Evolutionary conservation across 2,888 invertebrate genomes (phyloP).

Genomic region (Chydorus sphaericus): DNA sequence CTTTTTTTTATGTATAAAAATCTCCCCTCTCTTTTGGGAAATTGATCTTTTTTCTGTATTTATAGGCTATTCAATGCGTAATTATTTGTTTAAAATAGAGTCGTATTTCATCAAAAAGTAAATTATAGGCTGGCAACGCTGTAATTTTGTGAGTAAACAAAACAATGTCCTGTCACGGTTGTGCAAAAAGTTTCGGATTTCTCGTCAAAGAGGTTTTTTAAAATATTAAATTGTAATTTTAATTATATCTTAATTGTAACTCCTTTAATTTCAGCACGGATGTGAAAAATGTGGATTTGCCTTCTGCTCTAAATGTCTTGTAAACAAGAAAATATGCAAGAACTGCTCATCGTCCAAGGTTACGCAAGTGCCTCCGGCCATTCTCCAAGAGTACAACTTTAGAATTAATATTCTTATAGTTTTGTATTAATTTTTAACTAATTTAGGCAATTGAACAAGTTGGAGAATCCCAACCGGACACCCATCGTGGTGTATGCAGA

Average conservation of each 20-base stretch:
- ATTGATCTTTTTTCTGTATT: no score
- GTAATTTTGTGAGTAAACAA: background rate
- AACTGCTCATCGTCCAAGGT: background rate
- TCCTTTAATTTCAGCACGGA: conserved; percentile 45
- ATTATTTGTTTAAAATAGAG: no score
- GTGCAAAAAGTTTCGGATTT: conserved; percentile 4
- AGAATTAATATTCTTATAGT: background rate
- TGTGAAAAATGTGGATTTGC: conserved; percentile 72
- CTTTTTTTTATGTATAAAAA: no score
- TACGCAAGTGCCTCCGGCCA: background rate
- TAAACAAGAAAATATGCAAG: conserved; percentile 22
- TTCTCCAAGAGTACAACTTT: conserved; percentile 12
- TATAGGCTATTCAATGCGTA: no score
- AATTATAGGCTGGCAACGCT: background rate
- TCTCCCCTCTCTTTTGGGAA: no score
- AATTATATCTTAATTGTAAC: conserved; percentile 1
- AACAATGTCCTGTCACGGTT: conserved; percentile 7
- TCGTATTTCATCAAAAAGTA: background rate
- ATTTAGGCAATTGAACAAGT: conserved; percentile 34
- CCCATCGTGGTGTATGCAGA: conserved; percentile 37
- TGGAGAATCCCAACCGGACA: conserved; percentile 40
- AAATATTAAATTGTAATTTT: background rate
- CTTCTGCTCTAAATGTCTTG: conserved; percentile 66
- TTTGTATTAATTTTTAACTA: conserved; percentile 13
- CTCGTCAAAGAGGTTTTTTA: conserved; percentile 4